Evolutionary conservation across 1,140 invertebrate genomes (phyloP), one percentile per base, ranked within the genome.

Genomic region (Arctopsyche grandis): DNA sequence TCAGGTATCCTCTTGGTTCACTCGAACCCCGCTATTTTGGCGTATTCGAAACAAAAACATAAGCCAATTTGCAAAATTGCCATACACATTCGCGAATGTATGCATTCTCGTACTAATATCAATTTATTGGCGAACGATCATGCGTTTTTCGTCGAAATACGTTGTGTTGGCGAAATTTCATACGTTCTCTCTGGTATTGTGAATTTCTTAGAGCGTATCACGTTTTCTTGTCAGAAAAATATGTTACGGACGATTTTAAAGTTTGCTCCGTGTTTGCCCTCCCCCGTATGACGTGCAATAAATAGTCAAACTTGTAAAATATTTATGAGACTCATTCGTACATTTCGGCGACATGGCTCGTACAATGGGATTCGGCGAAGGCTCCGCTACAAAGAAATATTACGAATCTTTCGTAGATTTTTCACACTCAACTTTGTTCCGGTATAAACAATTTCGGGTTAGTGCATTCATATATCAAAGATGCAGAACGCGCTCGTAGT

Each of bases 311-410:
- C 73, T 79, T 79, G 78, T 70, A 79, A 75, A 79, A 75, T 79
- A 79, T 79, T 79, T 79, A 79, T 79, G 78, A 48, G 78, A 21
- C 73, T 79, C 78, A 76, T 79, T 79, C 73, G 60, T 79, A 79
- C 78, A 60, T 79, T 79, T 79, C 71, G 74, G 78, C 60, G 74
- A 75, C 78, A 24, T 24, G 29, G 29, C 29, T 38, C 29, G 29
- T 38, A 38, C 29, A 38, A 38, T 38, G 7, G 29, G 29, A 38
- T 38, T 38, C 29, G 7, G 7, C 29, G 29, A 38, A 38, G 7
- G 29, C 29, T 4, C 3, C 29, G 29, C 29, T 38, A 38, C 29
- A 7, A 38, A 38, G 29, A 38, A 38, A 38, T 38, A 38, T 38
- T 38, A 7, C 29, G 29, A 38, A 38, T 38, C 29, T 38, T 38